Conservation (phyloP, 1,140 invertebrate species). For the Chionoecetes opilio region DNA sequence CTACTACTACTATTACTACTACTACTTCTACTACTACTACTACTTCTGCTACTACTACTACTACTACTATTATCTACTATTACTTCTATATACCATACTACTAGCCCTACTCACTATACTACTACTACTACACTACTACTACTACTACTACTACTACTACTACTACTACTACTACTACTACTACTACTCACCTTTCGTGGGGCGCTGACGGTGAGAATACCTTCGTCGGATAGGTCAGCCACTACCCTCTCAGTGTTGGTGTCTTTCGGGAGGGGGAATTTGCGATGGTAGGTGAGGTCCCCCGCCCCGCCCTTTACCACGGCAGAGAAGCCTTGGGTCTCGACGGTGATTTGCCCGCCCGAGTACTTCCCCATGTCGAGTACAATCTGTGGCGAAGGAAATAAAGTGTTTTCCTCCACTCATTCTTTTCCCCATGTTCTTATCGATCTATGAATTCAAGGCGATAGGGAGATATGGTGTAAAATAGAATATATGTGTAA, state of each 20-base stretch:
- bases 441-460: no score
- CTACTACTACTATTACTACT: not conserved
- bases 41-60: no score
- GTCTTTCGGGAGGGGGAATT: constrained; percentile 73
- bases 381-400: constrained; percentile 67
- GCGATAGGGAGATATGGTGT: no score
- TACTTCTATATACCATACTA: no score
- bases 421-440: no score
- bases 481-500: no score
- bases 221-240: constrained; percentile 78
- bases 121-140: no score
- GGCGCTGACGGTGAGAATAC: constrained; percentile 77
- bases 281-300: constrained; percentile 47
- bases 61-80: no score
- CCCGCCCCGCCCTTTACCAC: constrained; percentile 71
- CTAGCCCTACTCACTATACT: no score
- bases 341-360: constrained; percentile 74
- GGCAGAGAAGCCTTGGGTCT: constrained; percentile 67
- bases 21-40: no score
- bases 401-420: no score
- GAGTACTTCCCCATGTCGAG: constrained; percentile 79
- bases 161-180: not conserved
- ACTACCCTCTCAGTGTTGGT: constrained; percentile 75
- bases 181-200: constrained; percentile 70
- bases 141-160: not conserved